These are phyloP conservation scores for Drosophila phalerata DNA, from an alignment of 2,888 invertebrate genomes.

Conservation along the genomic window DNA sequence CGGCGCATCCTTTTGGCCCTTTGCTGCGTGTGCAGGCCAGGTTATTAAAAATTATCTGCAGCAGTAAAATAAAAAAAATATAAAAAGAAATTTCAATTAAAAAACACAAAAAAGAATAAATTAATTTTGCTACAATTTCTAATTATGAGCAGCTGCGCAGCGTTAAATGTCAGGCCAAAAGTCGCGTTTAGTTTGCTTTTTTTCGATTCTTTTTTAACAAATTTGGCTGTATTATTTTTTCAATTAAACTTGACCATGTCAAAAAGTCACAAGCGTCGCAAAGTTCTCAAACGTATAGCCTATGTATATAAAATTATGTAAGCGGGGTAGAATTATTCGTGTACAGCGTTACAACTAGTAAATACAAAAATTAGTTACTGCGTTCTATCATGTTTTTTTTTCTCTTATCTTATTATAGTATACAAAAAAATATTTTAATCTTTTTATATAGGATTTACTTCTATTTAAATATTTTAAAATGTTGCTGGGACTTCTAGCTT, in stretches of 20 bases:
- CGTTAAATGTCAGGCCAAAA: slow-evolving; percentile 69
- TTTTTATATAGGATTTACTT: no score
- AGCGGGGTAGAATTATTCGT: not conserved
- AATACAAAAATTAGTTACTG: no score
- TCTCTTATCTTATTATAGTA: no score
- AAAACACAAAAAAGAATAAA: slow-evolving; percentile 77
- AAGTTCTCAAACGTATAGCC: slow-evolving; percentile 25
- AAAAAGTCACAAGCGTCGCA: slow-evolving; percentile 55
- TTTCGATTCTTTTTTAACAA: slow-evolving; percentile 30
- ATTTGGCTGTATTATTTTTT: slow-evolving; percentile 69
- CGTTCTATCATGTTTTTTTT: no score
- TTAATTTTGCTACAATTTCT: slow-evolving; percentile 70
- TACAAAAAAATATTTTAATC: no score
- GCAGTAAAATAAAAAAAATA: slow-evolving; percentile 34
- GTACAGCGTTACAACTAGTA: not conserved
- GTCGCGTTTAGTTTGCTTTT: slow-evolving; percentile 47
- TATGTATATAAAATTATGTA: not conserved
- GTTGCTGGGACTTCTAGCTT: no score
- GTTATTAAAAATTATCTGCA: slow-evolving; percentile 79
- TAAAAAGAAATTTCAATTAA: slow-evolving; percentile 73
- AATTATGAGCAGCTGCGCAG: slow-evolving; percentile 76
- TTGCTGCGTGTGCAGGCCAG: slow-evolving; percentile 52
- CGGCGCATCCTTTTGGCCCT: slow-evolving; percentile 54
- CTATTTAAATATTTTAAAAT: no score
- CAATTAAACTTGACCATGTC: slow-evolving; percentile 80